Conservation (phyloP, 2,113 vertebrate genomes). For the Urocitellus parryii region DNA sequence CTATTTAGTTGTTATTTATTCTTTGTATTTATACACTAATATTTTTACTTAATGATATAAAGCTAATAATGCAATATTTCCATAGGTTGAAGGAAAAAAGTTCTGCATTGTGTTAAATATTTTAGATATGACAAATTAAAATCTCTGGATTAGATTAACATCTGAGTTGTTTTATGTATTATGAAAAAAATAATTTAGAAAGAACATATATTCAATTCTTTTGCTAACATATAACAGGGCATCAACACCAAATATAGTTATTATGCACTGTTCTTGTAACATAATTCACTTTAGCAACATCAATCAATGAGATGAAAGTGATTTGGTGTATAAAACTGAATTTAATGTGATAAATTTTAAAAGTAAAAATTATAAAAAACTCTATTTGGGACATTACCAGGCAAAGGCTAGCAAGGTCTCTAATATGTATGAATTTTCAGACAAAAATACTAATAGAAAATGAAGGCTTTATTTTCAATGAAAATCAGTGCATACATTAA, state of each 20-base stretch:
- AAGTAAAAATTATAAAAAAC: not conserved
- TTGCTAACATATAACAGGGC: not conserved
- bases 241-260: slow-evolving; percentile 34
- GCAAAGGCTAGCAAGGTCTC: not conserved
- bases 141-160: not conserved
- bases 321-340: not conserved
- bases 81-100: slow-evolving; percentile 48
- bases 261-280: not conserved
- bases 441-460: slow-evolving; percentile 17
- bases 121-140: not conserved
- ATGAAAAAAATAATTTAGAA: slow-evolving; percentile 11
- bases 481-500: not conserved
- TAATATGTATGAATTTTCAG: not conserved
- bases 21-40: not conserved
- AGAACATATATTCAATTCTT: not conserved
- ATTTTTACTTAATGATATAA: slow-evolving; percentile 18
- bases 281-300: slow-evolving; percentile 21
- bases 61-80: slow-evolving; percentile 18
- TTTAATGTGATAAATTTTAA: not conserved
- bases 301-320: slow-evolving; percentile 17
- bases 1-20: slow-evolving; percentile 5
- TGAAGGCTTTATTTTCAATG: not conserved
- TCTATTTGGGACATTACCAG: not conserved
- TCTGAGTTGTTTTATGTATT: not conserved
- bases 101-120: not conserved